These are phyloP conservation scores for Cenopis cana DNA, from an alignment of 2,888 invertebrate species.

Conservation along the genomic window DNA sequence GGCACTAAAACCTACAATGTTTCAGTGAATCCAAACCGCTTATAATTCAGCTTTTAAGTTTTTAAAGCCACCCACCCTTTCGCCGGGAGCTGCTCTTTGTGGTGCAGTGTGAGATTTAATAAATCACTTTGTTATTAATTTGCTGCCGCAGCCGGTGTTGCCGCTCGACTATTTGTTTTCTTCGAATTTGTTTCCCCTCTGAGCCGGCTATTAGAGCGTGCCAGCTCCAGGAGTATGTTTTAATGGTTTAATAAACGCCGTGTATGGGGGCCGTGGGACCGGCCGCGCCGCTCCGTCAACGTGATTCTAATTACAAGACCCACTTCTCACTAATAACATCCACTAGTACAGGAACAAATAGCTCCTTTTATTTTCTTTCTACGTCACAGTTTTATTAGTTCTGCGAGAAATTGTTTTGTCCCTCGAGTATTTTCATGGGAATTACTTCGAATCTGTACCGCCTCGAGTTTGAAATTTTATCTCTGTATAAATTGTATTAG, in stretches of 20 bases:
- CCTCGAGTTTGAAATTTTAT: constrained; percentile 64
- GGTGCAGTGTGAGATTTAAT: constrained; percentile 25
- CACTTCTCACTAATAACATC: constrained; percentile 67
- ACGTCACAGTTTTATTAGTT: constrained; percentile 47
- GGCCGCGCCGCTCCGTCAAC: constrained; percentile 63
- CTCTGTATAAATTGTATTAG: constrained; percentile 76
- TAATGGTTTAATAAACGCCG: constrained; percentile 65
- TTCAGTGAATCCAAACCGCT: constrained; percentile 60
- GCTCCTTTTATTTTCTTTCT: constrained; percentile 64
- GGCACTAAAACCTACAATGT: constrained; percentile 67
- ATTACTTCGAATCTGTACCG: constrained; percentile 44
- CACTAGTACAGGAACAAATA: constrained; percentile 63
- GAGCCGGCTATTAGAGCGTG: constrained; percentile 54
- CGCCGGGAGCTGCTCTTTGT: constrained; percentile 51
- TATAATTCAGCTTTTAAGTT: constrained; percentile 70
- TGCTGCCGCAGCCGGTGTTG: constrained; percentile 49
- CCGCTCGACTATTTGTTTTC: constrained; percentile 58
- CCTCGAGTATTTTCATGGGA: constrained; percentile 42
- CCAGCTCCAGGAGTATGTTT: constrained; percentile 54
- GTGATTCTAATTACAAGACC: constrained; percentile 74
- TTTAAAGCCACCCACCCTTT: constrained; percentile 71
- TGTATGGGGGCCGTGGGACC: constrained; percentile 46
- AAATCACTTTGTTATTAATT: constrained; percentile 39
- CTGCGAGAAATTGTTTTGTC: constrained; percentile 41
- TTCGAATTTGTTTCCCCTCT: constrained; percentile 49